phyloP scores from a whole-genome alignment of 2,888 invertebrate species.

The Autographa gamma region DNA sequence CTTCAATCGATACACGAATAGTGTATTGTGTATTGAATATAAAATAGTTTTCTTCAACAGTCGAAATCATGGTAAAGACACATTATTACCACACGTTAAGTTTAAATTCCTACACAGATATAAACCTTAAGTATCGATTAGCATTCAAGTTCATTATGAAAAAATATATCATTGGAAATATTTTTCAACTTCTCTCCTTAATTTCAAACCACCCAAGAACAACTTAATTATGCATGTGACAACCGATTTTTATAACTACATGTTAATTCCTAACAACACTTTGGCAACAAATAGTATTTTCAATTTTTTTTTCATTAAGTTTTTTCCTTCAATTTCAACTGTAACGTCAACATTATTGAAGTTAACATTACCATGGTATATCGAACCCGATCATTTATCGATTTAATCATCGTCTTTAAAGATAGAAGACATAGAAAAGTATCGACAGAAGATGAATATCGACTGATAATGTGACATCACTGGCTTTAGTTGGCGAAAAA shows the following conservation, averaged over 20 bases:
- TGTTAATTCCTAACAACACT: conserved; percentile 87
- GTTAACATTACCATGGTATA: conserved; percentile 79
- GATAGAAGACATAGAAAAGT: conserved; percentile 82
- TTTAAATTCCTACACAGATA: conserved; percentile 88
- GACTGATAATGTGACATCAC: conserved; percentile 67
- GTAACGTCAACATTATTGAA: conserved; percentile 78
- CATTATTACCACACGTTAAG: conserved; percentile 85
- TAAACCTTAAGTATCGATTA: conserved; percentile 88
- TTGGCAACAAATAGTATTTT: conserved; percentile 89
- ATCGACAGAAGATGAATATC: conserved; percentile 76
- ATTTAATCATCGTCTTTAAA: conserved; percentile 79
- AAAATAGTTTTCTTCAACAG: conserved; percentile 57
- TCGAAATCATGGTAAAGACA: conserved; percentile 76
- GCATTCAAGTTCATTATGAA: conserved; percentile 88
- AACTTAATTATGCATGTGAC: conserved; percentile 88
- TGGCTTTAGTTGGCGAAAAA: conserved; percentile 66
- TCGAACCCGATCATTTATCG: conserved; percentile 70
- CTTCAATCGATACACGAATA: conserved; percentile 32
- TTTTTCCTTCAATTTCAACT: conserved; percentile 79
- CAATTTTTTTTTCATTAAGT: conserved; percentile 61
- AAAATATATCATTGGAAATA: conserved; percentile 89
- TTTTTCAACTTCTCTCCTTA: conserved; percentile 87
- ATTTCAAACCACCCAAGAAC: conserved; percentile 87
- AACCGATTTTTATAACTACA: conserved; percentile 88
- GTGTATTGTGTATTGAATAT: conserved; percentile 46